Conservation (phyloP, 2,113 vertebrate genomes). For the Syrmaticus mikado region DNA sequence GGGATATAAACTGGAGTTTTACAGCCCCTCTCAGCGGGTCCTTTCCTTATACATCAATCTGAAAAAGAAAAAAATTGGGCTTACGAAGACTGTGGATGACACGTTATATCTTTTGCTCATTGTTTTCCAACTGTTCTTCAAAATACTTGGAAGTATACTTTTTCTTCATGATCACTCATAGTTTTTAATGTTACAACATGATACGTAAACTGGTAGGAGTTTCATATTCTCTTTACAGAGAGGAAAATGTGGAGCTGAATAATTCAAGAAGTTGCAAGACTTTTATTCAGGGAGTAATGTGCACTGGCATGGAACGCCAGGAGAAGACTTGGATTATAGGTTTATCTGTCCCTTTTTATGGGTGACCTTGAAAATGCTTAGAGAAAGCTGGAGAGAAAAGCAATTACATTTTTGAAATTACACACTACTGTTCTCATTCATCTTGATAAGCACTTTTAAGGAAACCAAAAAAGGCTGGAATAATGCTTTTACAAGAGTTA, state of each 20-base stretch:
- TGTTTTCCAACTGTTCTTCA: neutral
- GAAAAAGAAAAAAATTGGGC: neutral
- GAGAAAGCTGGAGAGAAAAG: slow-evolving; percentile 78
- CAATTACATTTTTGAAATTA: slow-evolving; percentile 87
- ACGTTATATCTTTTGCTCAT: neutral
- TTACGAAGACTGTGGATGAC: neutral
- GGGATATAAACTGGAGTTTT: neutral
- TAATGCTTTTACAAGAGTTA: slow-evolving; percentile 71
- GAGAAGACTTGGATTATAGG: slow-evolving; percentile 47
- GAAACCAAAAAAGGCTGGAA: slow-evolving; percentile 72
- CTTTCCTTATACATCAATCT: neutral
- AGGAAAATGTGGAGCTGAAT: neutral
- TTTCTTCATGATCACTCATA: neutral
- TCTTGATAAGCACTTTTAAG: slow-evolving; percentile 86
- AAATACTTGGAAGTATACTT: neutral
- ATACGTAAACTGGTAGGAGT: neutral
- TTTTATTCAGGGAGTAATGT: neutral
- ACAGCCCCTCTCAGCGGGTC: neutral
- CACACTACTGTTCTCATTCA: slow-evolving; percentile 81
- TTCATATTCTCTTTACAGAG: neutral
- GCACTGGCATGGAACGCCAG: neutral
- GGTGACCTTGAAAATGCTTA: slow-evolving; percentile 79
- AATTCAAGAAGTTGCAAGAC: neutral
- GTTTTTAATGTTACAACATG: neutral
- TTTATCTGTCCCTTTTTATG: slow-evolving; percentile 49